Base-by-base conservation (phyloP, 2,113 vertebrate genomes). In the Archocentrus centrarchus region DNA sequence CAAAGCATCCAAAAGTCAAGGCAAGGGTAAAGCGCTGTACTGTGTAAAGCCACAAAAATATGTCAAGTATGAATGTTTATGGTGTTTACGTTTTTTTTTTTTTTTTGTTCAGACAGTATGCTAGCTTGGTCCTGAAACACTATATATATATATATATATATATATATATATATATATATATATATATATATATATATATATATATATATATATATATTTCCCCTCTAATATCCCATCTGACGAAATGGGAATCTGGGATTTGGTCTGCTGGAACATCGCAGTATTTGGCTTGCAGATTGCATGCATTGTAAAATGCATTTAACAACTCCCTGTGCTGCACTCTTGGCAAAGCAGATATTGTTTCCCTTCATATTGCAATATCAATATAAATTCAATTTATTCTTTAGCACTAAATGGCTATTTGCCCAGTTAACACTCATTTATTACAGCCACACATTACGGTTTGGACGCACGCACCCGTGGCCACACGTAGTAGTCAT, bases 331-430 rank as follows among this genome's bases (percentile, higher is more conserved):
- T 18, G 37, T 68, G 59, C 66, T 80, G 77, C 80, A 84, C 17
- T 82, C 20, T 53, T 85, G 57, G 59, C 73, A 80, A 86, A 77
- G 50, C 73, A 84, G 63, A 79, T 79, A 68, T 84, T 63, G 75
- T 80, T 86, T 81, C 60, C 79, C 44, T 80, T 82, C 39, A 66
- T 79, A 76, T 66, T 86, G 63, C 55, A 86, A 80, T 83, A 81
- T 83, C 75, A 77, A 80, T 83, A 79, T 81, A 47, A 85, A 91
- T 91, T 64, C 24, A 79, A 78, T 91, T 79, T 60, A 66, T 86
- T 88, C 53, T 77, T 80, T 41, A 32, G 77, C 5, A 0, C 59
- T 80, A 79, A 85, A 89, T 89, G 79, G 73, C 81, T 83, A 41
- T 89, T 79, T 86, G 63, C 59, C 81, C 66, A 59, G 75, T 92